Conservation (phyloP, 2,113 vertebrate genomes). For the Nibea coibor region DNA sequence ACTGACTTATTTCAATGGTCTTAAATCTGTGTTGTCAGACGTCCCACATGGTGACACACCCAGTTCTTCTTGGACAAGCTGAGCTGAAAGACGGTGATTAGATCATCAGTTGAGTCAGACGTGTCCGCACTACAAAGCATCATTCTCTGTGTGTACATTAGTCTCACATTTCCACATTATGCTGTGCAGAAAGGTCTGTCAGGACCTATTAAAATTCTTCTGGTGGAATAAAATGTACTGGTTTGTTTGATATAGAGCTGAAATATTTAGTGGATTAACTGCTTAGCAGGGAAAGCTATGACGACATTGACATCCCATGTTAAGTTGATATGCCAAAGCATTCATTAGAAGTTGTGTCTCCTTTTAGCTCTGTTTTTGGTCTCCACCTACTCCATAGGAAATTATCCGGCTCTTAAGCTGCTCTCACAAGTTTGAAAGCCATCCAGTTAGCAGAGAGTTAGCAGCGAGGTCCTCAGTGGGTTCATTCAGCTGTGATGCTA, state of each 20-base stretch:
- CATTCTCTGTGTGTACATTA: slow-evolving; percentile 28
- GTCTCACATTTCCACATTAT: slow-evolving; percentile 29
- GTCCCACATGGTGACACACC: slow-evolving; percentile 53
- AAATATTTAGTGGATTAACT: background rate
- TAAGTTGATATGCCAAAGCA: background rate
- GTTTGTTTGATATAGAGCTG: slow-evolving; percentile 1
- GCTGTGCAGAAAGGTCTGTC: slow-evolving; percentile 3
- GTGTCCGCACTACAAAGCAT: slow-evolving; percentile 32
- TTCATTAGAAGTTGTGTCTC: background rate
- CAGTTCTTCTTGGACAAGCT: slow-evolving; percentile 34
- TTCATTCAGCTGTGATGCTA: too few species aligned
- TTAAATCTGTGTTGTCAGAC: slow-evolving; percentile 34
- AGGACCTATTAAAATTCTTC: slow-evolving; percentile 23
- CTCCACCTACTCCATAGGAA: background rate
- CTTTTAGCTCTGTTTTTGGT: background rate
- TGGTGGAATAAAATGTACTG: slow-evolving; percentile 9
- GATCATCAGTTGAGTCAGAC: slow-evolving; percentile 52
- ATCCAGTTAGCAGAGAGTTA: too few species aligned
- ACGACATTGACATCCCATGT: background rate
- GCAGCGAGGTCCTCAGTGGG: too few species aligned
- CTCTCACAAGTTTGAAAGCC: too few species aligned
- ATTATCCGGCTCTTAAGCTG: too few species aligned
- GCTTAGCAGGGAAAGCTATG: background rate
- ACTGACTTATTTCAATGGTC: slow-evolving; percentile 36
- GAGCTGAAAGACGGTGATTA: slow-evolving; percentile 35